A percentile compares a stretch with the other conserved stretches of the same genome.
These are phyloP conservation scores for Microctonus hyperodae DNA, from an alignment of 2,888 invertebrate species.

Conservation along the genomic window DNA sequence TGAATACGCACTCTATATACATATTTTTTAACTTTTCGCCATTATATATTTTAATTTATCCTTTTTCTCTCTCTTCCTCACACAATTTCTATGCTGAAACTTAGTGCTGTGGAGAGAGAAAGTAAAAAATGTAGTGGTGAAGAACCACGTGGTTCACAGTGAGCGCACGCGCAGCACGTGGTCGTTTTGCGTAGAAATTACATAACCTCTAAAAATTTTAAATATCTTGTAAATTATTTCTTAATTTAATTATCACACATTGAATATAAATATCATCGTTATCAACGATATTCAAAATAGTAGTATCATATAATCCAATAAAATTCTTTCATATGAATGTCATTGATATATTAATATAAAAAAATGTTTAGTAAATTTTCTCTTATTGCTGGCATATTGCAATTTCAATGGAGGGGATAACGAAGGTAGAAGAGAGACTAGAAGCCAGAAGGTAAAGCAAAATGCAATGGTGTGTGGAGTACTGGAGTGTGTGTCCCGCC, in stretches of 20 bases:
- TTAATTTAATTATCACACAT: not conserved
- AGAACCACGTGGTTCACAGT: conserved; percentile 52
- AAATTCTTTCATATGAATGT: conserved; percentile 22
- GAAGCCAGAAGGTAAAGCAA: too few relatives aligned
- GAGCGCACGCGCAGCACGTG: conserved; percentile 57
- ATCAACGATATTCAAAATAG: conserved; percentile 11
- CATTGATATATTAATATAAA: not conserved
- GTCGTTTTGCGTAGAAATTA: conserved; percentile 24
- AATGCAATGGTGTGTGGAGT: conserved; percentile 35
- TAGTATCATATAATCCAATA: conserved; percentile 25
- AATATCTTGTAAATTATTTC: not conserved
- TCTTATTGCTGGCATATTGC: not conserved
- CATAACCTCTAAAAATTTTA: conserved; percentile 43
- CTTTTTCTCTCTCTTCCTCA: not conserved
- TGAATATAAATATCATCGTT: conserved; percentile 20
- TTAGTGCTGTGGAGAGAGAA: too few relatives aligned
- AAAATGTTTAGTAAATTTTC: conserved; percentile 5
- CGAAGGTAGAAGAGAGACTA: too few relatives aligned
- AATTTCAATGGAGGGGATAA: conserved; percentile 29
- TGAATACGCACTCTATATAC: not conserved
- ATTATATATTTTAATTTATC: not conserved
- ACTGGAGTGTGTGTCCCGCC: conserved; percentile 32
- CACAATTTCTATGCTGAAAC: not conserved
- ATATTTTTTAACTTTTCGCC: not conserved
- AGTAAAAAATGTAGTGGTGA: too few relatives aligned